Base-by-base conservation (phyloP, 2,797 vertebrate species). In the Triplophysa bombifrons region DNA sequence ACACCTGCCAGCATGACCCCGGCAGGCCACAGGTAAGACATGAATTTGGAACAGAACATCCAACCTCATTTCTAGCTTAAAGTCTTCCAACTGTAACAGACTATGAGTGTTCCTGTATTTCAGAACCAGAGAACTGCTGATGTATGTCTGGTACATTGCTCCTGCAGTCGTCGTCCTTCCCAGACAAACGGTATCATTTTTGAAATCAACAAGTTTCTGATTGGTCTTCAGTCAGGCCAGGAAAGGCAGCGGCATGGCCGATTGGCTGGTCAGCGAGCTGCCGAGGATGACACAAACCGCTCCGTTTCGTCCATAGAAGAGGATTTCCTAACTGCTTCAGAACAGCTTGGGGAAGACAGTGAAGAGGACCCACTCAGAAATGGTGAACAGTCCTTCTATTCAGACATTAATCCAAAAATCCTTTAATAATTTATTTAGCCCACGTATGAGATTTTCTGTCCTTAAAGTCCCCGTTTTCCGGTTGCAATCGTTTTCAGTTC, bases 291-390 rank as follows among this genome's bases (percentile, higher is more conserved):
- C 89, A 98, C 96, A 2, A 99, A 97, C 87, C 96, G 96, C 83
- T 99, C 97, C 0, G 93, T 98, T 78, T 98, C 97, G 1, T 99
- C 97, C 68, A 97, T 99, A 63, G 98, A 99, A 72, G 98, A 99
- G 84, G 98, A 99, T 89, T 99, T 98, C 86, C 93, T 96, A 66
- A 99, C 97, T 0, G 97, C 98, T 2, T 98, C 96, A 0, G 97
- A 99, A 87, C 95, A 98, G 87, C 89, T 98, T 0, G 97, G 96
- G 72, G 97, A 98, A 30, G 97, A 99, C 83, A 96, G 94, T 0
- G 96, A 98, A 78, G 93, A 94, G 17, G 96, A 97, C 30, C 94
- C 93, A 67, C 91, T 87, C 63, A 94, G 90, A 92, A 93, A 94
- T 4, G 97, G 98, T 97, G 89, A 94, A 84, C 30, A 19, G n/a